phyloP scores from a whole-genome alignment of 1,140 invertebrate genomes.

The Philaenus spumarius region DNA sequence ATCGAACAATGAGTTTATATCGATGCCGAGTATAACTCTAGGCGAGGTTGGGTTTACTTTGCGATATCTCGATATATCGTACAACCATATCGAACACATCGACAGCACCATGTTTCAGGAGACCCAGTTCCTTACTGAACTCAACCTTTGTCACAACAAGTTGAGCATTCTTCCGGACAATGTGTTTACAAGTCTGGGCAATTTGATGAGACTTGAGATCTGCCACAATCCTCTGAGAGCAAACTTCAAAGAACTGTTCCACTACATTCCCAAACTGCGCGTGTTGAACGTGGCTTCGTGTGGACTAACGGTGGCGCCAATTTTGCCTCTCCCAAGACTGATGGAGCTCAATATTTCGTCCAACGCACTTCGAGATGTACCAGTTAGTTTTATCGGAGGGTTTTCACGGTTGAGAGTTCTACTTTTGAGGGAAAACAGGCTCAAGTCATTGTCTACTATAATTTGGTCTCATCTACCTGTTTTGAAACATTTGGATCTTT shows the following conservation, averaged over 20 bases:
- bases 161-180: conserved; percentile 81
- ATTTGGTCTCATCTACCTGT: conserved; percentile 49
- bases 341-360: conserved; percentile 67
- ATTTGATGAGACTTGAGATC: conserved; percentile 69
- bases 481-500: conserved; percentile 54
- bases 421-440: conserved; percentile 57
- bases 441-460: conserved; percentile 55
- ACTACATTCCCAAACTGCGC: conserved; percentile 73
- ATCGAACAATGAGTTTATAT: conserved; percentile 67
- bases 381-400: conserved; percentile 53
- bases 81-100: conserved; percentile 78
- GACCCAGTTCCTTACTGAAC: conserved; percentile 64
- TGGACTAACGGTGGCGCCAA: conserved; percentile 63
- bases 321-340: conserved; percentile 61
- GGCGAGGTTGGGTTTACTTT: conserved; percentile 67
- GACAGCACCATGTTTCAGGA: conserved; percentile 81
- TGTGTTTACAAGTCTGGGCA: conserved; percentile 74
- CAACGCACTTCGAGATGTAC: conserved; percentile 58
- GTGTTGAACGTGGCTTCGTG: conserved; percentile 66
- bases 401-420: conserved; percentile 55
- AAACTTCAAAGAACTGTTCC: conserved; percentile 82
- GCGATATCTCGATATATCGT: conserved; percentile 64
- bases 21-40: conserved; percentile 62
- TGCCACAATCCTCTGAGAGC: conserved; percentile 73
- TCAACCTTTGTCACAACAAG: conserved; percentile 73